phyloP scores from a whole-genome alignment of 2,797 vertebrate species.

The Propithecus perrieri region DNA sequence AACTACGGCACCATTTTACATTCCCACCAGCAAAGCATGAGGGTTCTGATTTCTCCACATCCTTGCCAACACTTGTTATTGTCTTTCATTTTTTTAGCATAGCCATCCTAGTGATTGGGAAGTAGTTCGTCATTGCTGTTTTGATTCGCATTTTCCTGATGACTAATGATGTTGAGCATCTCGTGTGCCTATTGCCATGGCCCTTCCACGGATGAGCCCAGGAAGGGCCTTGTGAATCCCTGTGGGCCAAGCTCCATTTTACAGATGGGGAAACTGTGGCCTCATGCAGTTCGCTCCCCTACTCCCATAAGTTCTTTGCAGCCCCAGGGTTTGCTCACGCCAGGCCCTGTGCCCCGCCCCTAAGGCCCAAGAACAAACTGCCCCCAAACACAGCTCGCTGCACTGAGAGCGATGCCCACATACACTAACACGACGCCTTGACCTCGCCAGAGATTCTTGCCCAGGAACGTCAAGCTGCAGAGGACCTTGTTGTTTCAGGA shows the following conservation, averaged over 20 bases:
- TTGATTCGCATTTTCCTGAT: background rate
- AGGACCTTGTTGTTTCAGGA: background rate
- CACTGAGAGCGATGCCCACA: background rate
- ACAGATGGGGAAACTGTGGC: background rate
- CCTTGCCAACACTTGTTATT: background rate
- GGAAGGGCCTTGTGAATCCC: too few relatives aligned
- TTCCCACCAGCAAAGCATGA: fast-evolving
- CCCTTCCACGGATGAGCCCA: too few relatives aligned
- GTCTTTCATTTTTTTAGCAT: too few relatives aligned
- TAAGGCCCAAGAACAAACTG: background rate
- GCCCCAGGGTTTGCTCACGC: background rate
- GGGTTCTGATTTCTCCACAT: background rate
- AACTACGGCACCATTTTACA: background rate
- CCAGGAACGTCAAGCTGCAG: background rate
- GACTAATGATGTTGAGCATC: background rate
- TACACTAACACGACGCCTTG: fast-evolving
- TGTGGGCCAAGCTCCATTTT: background rate
- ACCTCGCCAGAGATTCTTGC: background rate
- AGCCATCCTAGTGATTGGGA: background rate
- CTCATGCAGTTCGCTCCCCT: fast-evolving
- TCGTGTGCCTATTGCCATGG: background rate
- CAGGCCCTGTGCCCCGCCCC: background rate
- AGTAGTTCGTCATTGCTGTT: background rate
- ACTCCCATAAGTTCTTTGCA: background rate
- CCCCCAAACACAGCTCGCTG: background rate